phyloP scores from a whole-genome alignment of 2,888 invertebrate genomes.

The Maniola hyperantus region DNA sequence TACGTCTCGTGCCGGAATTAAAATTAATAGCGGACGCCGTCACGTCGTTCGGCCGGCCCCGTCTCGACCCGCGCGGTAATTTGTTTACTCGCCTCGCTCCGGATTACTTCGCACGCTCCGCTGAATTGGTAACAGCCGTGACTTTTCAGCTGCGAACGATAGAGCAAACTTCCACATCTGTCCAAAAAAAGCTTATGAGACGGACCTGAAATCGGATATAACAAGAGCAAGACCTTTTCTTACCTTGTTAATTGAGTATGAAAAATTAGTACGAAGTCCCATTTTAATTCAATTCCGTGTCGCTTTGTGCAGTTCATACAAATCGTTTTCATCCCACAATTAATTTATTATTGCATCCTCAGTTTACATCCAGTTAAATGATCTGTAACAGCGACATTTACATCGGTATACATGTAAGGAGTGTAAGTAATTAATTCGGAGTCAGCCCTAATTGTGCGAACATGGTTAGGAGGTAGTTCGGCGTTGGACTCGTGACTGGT shows the following conservation, averaged over 20 bases:
- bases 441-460: constrained; percentile 68
- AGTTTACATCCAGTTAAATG: background rate
- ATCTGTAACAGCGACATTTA: background rate
- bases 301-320: background rate
- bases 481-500: constrained; percentile 40
- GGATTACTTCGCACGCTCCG: constrained; percentile 78
- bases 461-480: constrained; percentile 61
- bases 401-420: background rate
- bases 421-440: constrained; percentile 50
- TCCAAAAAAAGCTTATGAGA: background rate
- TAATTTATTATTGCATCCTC: background rate
- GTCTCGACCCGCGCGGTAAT: constrained; percentile 69
- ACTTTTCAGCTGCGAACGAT: constrained; percentile 53
- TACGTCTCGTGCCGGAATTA: constrained; percentile 75
- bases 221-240: background rate
- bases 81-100: constrained; percentile 78
- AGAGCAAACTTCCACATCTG: background rate
- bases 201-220: background rate
- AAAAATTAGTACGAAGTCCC: background rate
- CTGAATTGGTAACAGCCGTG: constrained; percentile 76
- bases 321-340: background rate
- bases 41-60: constrained; percentile 63
- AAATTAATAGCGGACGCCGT: constrained; percentile 76
- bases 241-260: too few relatives aligned
- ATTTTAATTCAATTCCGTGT: background rate